Base-by-base conservation (phyloP, 2,797 vertebrate genomes). In the Alfaro cultratus region DNA sequence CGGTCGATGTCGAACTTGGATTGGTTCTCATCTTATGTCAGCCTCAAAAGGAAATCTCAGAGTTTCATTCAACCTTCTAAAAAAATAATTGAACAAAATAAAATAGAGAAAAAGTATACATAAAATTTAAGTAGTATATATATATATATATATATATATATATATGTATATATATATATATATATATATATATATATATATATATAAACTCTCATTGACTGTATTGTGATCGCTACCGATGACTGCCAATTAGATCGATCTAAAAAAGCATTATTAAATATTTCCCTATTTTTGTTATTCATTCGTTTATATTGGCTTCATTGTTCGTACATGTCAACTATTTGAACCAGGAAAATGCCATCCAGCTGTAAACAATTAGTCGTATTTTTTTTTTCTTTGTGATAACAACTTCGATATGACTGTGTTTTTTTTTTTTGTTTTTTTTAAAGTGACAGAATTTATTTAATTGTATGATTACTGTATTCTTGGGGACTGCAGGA, bases 1-100 rank as follows among this genome's bases (percentile, higher is more conserved):
- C 77, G 82, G 85, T 90, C 91, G 88, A 88, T 92, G 91, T 92
- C 76, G 87, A 75, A 79, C 88, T 81, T 82, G 83, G 84, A 71
- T 29, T 82, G 39, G 60, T 84, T 80, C 21, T 68, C 21, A 26
- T 23, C 62, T 21, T 13, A 6, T 41, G 1, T 68, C 36, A 41
- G 21, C 26, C 64, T 11, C 8, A 39, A 41, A 68, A 68, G 36
- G 39, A 41, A 41, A 68, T 11, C 36, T 26, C 64, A 5, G 18
- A 41, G 16, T 39, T 67, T 67, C 6, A 23, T 39, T 67, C 9
- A 23, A 9, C 36, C 34, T 39, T 23, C 39, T 43, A 5, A 68
- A 6, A 36, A 26, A 16, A 64, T 34, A 36, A 21, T 36, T 34
- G 18, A 13, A 4, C 8, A 36, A 21, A 23, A 12, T 39, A 23